These are phyloP conservation scores for Candidula unifasciata DNA, from an alignment of 2,888 invertebrate species.

Conservation along the genomic window DNA sequence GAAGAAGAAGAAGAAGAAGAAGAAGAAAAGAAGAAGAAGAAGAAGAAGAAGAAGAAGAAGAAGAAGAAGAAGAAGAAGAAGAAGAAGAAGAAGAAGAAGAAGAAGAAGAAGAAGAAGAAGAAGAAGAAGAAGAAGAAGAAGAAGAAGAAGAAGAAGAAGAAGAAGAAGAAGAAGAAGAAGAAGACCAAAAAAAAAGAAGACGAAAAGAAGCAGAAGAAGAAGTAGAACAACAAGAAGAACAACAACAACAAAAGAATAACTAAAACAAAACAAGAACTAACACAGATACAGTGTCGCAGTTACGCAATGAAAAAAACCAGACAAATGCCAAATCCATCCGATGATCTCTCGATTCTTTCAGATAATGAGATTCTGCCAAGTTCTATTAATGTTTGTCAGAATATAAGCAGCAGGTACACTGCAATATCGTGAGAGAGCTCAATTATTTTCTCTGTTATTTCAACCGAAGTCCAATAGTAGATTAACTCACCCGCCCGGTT, in stretches of 20 bases:
- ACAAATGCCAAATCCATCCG: constrained; percentile 22
- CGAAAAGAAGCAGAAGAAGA: no score
- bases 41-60: neutral
- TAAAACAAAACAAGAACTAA: no score
- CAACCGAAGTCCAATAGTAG: neutral
- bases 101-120: neutral
- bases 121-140: neutral
- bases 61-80: neutral
- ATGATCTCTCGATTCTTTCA: neutral
- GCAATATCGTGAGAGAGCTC: constrained; percentile 15
- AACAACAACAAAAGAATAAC: no score
- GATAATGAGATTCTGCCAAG: constrained; percentile 24
- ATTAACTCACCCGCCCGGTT: constrained; percentile 1
- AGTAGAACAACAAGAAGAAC: no score
- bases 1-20: no score
- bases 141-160: neutral
- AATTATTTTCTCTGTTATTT: neutral
- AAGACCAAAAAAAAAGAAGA: no score
- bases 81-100: neutral
- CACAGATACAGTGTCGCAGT: neutral
- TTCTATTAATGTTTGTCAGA: constrained; percentile 13
- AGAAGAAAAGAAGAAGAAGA: neutral
- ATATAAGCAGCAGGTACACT: constrained; percentile 2
- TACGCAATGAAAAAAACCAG: neutral
- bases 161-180: neutral